Evolutionary conservation across 2,113 vertebrate genomes (phyloP).

Genomic region (Gnathonemus echidnorhynchus): DNA sequence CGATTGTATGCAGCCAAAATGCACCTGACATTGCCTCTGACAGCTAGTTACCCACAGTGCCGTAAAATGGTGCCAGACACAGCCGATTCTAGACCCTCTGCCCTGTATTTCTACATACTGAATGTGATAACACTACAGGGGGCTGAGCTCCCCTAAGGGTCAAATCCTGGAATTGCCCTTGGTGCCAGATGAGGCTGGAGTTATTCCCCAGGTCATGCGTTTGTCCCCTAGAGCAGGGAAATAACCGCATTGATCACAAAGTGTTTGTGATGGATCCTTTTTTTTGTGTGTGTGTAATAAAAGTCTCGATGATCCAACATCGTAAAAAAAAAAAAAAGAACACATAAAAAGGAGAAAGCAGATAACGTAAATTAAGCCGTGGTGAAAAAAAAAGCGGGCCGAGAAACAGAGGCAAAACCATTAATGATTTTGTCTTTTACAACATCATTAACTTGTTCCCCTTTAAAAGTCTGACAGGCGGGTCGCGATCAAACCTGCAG

Average conservation of each 20-base stretch:
- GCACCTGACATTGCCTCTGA: slow-evolving; percentile 25
- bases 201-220: slow-evolving; percentile 6
- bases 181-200: slow-evolving; percentile 11
- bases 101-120: not conserved
- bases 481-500: slow-evolving; percentile 48
- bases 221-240: not conserved
- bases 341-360: not conserved
- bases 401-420: not conserved
- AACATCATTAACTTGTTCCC: slow-evolving; percentile 14
- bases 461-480: slow-evolving; percentile 26
- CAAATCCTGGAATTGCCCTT: not conserved
- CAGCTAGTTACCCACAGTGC: slow-evolving; percentile 18
- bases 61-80: not conserved
- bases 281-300: not conserved
- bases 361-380: not conserved
- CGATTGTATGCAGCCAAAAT: slow-evolving; percentile 30
- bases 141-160: not conserved
- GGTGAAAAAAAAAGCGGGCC: too few relatives aligned
- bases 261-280: not conserved
- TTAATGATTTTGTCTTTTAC: slow-evolving; percentile 27
- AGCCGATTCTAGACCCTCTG: not conserved
- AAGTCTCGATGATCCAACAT: not conserved
- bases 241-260: not conserved
- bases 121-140: not conserved
- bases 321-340: not conserved